Conservation (phyloP, 2,797 vertebrate species). For the Natrix natrix region DNA sequence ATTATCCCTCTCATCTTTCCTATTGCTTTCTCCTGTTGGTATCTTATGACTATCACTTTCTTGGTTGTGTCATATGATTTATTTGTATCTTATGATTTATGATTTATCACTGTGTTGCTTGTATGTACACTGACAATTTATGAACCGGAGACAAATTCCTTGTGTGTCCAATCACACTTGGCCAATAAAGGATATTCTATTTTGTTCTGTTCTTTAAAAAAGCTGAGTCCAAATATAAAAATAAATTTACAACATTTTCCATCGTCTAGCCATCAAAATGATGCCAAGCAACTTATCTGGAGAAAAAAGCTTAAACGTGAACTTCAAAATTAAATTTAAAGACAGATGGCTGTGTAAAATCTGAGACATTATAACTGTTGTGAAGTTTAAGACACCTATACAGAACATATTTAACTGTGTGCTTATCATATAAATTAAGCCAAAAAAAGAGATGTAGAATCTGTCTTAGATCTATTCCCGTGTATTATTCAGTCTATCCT, state of each 20-base stretch:
- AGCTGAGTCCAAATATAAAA: conserved; percentile 54
- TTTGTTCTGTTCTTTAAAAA: conserved; percentile 6
- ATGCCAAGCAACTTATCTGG: conserved; percentile 57
- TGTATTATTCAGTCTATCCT: conserved; percentile 13
- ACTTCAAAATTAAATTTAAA: conserved; percentile 61
- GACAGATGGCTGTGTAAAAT: conserved; percentile 70
- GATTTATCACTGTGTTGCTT: not conserved
- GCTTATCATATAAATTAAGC: conserved; percentile 63
- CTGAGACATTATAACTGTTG: conserved; percentile 64
- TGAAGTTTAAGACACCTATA: conserved; percentile 66
- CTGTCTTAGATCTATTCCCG: conserved; percentile 27
- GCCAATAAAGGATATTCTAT: not conserved
- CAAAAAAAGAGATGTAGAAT: conserved; percentile 61
- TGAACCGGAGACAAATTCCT: not conserved
- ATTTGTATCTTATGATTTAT: not conserved
- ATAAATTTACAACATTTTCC: conserved; percentile 61
- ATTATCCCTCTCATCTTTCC: not conserved
- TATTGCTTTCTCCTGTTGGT: not conserved
- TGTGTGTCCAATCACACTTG: not conserved
- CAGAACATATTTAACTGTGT: conserved; percentile 58
- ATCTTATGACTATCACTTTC: not conserved
- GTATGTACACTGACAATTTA: not conserved
- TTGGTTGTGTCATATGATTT: not conserved
- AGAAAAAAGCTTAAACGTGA: conserved; percentile 49
- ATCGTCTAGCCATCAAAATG: conserved; percentile 54